A percentile compares a stretch with the other conserved stretches of the same genome.
Conservation (phyloP, 1,140 invertebrate species). For the Bombus terrestris region DNA sequence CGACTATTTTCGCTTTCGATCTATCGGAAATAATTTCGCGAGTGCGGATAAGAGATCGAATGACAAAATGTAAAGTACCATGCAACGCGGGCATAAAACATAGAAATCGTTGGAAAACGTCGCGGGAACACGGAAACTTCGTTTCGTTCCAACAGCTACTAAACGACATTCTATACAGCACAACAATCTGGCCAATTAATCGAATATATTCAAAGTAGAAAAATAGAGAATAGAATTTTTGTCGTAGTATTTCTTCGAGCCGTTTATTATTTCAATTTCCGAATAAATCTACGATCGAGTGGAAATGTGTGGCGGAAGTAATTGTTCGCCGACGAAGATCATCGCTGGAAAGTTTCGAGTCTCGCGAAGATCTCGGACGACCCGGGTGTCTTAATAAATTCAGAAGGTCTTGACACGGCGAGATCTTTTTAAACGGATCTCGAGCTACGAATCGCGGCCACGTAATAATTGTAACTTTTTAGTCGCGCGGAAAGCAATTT, state of each 20-base stretch:
- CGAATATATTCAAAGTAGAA: background rate
- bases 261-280: background rate
- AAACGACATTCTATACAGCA: background rate
- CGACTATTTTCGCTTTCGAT: background rate
- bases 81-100: background rate
- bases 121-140: conserved; percentile 9
- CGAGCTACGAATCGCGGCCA: background rate
- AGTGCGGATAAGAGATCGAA: background rate
- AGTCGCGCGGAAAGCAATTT: background rate
- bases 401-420: background rate
- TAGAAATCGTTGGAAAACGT: background rate
- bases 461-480: conserved; percentile 4
- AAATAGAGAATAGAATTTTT: conserved; percentile 4
- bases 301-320: background rate
- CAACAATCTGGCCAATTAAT: background rate
- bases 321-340: background rate
- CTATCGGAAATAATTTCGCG: background rate
- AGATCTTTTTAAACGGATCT: background rate
- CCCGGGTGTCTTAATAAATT: conserved; percentile 2
- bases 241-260: no score
- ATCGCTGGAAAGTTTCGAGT: background rate
- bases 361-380: background rate
- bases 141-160: background rate
- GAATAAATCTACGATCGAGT: background rate
- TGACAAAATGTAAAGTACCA: background rate